Evolutionary conservation across 2,797 vertebrate species (phyloP).

Genomic region (Lycodopsis pacificus): DNA sequence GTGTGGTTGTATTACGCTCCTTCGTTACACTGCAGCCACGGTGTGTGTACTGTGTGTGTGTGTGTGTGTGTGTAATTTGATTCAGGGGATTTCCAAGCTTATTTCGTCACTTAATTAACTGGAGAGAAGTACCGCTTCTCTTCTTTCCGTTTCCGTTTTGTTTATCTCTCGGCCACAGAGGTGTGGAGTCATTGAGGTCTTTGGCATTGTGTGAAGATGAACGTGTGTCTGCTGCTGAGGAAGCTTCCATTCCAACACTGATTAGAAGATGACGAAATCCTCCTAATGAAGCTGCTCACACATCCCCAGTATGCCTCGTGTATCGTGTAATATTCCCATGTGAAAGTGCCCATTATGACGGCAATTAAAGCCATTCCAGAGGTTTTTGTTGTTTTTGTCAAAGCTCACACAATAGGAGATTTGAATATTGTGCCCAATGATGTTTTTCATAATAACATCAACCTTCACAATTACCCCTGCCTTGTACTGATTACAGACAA

Average conservation of each 20-base stretch:
- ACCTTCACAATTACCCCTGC: conserved; percentile 70
- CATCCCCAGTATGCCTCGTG: conserved; percentile 36
- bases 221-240: conserved; percentile 13
- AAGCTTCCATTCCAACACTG: conserved; percentile 42
- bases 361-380: conserved; percentile 60
- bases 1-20: conserved; percentile 76
- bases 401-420: conserved; percentile 55
- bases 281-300: conserved; percentile 48
- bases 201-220: conserved; percentile 38
- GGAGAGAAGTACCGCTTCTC: conserved; percentile 44
- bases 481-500: conserved; percentile 76
- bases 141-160: conserved; percentile 41
- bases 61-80: conserved; percentile 66
- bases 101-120: conserved; percentile 78
- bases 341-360: conserved; percentile 53
- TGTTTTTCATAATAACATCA: conserved; percentile 66
- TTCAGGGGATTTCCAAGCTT: conserved; percentile 73
- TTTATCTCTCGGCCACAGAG: conserved; percentile 60
- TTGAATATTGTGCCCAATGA: conserved; percentile 59
- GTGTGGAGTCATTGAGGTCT: conserved; percentile 66
- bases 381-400: conserved; percentile 14
- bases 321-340: conserved; percentile 47
- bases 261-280: conserved; percentile 54
- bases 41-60: conserved; percentile 49
- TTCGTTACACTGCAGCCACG: conserved; percentile 56